Evolutionary conservation across 37 sponge, comb jelly and placozoan genomes (phyloP).

Genomic region (Diacarnus erythraeanus): DNA sequence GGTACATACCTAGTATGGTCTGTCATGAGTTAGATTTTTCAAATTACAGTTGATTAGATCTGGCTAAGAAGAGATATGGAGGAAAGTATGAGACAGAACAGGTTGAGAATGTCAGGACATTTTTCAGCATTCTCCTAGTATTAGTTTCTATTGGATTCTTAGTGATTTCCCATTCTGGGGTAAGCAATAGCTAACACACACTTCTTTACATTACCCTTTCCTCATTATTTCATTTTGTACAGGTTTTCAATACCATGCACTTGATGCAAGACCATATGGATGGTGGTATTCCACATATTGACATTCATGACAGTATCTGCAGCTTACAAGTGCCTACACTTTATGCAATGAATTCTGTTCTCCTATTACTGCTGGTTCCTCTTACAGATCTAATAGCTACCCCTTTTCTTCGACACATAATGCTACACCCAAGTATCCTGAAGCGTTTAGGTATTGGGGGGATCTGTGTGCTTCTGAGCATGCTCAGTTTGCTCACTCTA

Average conservation of each 20-base stretch:
- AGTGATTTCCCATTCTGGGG: constrained; percentile 29
- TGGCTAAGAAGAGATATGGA: constrained; percentile 46
- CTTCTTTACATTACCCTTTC: neutral
- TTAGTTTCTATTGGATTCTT: constrained; percentile 27
- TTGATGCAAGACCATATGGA: constrained; percentile 22
- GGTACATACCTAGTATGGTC: constrained; percentile 36
- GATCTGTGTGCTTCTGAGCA: constrained; percentile 5
- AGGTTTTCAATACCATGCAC: constrained; percentile 38
- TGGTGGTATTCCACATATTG: neutral
- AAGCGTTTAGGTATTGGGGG: constrained; percentile 36
- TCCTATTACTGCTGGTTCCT: constrained; percentile 41
- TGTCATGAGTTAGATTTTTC: constrained; percentile 24
- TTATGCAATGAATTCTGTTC: constrained; percentile 13
- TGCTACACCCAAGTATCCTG: constrained; percentile 26
- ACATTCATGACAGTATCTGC: neutral
- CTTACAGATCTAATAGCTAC: constrained; percentile 24
- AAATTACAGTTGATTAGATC: constrained; percentile 31
- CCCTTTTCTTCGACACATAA: constrained; percentile 16
- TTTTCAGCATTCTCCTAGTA: constrained; percentile 36
- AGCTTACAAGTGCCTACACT: neutral
- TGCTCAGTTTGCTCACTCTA: constrained; percentile 15
- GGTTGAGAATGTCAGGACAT: constrained; percentile 47
- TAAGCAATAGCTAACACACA: constrained; percentile 7
- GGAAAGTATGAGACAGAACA: constrained; percentile 49
- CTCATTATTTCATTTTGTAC: neutral